These are phyloP conservation scores for Drosophila mauritiana DNA, from an alignment of 1,140 invertebrate species.

Conservation along the genomic window DNA sequence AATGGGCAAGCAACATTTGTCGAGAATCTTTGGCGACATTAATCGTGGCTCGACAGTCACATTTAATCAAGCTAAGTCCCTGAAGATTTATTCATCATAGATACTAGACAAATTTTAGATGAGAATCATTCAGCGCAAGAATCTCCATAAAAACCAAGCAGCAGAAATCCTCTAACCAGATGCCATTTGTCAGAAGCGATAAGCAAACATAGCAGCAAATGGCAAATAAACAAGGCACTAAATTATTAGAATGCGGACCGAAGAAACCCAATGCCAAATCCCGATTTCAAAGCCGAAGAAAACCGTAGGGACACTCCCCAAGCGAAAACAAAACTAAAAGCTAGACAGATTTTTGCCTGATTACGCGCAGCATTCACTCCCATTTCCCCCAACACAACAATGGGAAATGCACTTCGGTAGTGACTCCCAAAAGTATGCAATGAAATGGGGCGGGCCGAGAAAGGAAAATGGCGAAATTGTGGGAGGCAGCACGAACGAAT, in stretches of 20 bases:
- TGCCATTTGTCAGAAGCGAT: constrained; percentile 61
- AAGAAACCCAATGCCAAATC: constrained; percentile 3
- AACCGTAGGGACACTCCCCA: constrained; percentile 14
- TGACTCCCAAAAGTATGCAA: constrained; percentile 61
- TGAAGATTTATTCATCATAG: constrained; percentile 42
- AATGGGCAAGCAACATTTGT: not conserved
- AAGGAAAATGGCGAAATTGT: not conserved
- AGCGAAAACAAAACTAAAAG: constrained; percentile 34
- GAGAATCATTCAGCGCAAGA: not conserved
- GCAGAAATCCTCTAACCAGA: constrained; percentile 20
- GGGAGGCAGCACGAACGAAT: constrained; percentile 57
- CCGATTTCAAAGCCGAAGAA: constrained; percentile 10
- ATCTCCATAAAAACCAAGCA: constrained; percentile 27
- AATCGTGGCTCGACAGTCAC: constrained; percentile 34
- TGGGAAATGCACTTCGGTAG: constrained; percentile 50
- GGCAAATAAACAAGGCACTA: constrained; percentile 67
- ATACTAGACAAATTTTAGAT: constrained; percentile 31
- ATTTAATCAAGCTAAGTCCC: constrained; percentile 40
- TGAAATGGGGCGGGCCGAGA: constrained; percentile 22
- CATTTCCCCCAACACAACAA: constrained; percentile 20
- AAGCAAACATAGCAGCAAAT: constrained; percentile 44
- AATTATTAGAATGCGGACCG: constrained; percentile 49
- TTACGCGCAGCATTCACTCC: constrained; percentile 30
- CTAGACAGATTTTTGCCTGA: constrained; percentile 62
- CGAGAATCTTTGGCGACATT: constrained; percentile 7